phyloP scores from a whole-genome alignment of 2,888 invertebrate species.

The Trileptium ribeirensis region DNA sequence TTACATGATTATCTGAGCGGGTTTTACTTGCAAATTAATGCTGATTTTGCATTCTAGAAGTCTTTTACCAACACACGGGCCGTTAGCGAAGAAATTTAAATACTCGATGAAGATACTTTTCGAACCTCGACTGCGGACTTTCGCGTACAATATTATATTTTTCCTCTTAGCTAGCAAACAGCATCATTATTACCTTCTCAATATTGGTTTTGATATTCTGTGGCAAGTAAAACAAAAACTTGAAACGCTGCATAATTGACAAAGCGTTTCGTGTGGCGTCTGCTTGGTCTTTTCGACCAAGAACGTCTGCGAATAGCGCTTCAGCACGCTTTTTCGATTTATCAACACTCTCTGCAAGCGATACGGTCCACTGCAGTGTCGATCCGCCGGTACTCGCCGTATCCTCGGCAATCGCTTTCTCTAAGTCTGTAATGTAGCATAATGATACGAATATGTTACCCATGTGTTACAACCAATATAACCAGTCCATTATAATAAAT shows the following conservation, averaged over 20 bases:
- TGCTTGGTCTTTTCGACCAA: constrained; percentile 82
- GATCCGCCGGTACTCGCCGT: constrained; percentile 32
- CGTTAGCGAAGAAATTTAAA: too few species aligned
- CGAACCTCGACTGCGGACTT: too few species aligned
- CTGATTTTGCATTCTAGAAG: too few species aligned
- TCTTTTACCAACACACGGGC: too few species aligned
- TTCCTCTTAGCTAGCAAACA: too few species aligned
- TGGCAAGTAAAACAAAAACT: constrained; percentile 89
- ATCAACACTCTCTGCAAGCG: constrained; percentile 44
- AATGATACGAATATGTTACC: too few species aligned
- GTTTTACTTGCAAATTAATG: too few species aligned
- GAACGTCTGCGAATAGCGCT: constrained; percentile 81
- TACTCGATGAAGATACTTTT: too few species aligned
- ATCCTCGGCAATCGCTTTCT: constrained; percentile 39
- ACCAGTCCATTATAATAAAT: too few species aligned
- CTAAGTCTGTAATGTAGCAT: constrained; percentile 37
- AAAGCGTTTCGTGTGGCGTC: constrained; percentile 91
- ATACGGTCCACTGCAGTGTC: constrained; percentile 54
- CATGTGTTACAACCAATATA: too few species aligned
- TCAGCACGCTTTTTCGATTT: constrained; percentile 85
- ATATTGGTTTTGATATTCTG: constrained; percentile 87
- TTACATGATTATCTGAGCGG: too few species aligned
- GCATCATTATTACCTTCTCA: constrained; percentile 59
- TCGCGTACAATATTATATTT: too few species aligned
- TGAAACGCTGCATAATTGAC: constrained; percentile 81